Evolutionary conservation across 2,888 invertebrate genomes (phyloP), one percentile per base, ranked within the genome.

Genomic region (Theretra japonica): DNA sequence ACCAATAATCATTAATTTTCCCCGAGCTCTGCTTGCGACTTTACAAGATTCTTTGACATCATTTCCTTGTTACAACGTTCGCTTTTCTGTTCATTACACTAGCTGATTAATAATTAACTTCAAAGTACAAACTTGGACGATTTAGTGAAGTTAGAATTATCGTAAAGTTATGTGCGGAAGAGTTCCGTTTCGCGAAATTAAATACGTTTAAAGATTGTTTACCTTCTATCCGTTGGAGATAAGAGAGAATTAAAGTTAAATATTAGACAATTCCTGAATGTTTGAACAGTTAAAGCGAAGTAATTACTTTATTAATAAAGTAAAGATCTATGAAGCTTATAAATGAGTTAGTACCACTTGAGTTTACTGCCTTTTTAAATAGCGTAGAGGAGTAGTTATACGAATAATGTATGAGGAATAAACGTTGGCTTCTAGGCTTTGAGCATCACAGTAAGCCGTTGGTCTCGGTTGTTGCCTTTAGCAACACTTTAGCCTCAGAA

Each of bases 1-100:
- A 76, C 78, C 79, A 65, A 23, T 83, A 82, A 81, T 80, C 81
- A 86, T 85, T 83, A 82, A 85, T 85, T 83, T 41, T 82, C 77
- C 76, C 74, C 68, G 75, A 79, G 77, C 48, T 65, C 65, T 65
- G 75, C 79, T 77, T 72, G 73, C 75, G 81, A 81, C 80, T 82
- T 77, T 57, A 76, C 74, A 77, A 77, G 76, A 77, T 80, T 79
- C 81, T 81, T 82, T 82, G 80, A 81, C 77, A 76, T 80, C 70
- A 79, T 82, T 83, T 82, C 79, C 82, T 75, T 68, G 65, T 41
- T 71, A 73, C 73, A 68, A 53, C 56, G 59, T 75, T 69, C 72
- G 25, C 56, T 59, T 75, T 78, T 73, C 71, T 68, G 70, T 75
- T 76, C 76, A 74, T 75, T 75, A 75, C 48, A 70, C 70, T 73